Evolutionary conservation across 2,113 vertebrate genomes (phyloP), one percentile per base, ranked within the genome.

Genomic region (Amphiprion ocellaris): DNA sequence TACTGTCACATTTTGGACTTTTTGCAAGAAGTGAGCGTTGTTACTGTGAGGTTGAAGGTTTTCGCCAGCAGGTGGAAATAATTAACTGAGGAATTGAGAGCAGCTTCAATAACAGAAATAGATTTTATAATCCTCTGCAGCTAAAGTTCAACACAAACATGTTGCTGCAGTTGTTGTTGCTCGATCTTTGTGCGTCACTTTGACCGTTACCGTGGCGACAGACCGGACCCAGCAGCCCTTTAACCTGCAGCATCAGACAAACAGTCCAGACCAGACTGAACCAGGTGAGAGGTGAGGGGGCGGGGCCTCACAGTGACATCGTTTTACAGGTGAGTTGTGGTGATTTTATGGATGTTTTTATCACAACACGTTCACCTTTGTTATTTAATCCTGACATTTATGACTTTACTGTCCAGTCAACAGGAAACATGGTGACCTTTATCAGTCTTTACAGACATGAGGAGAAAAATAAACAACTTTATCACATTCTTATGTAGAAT

Each of bases 111-210:
- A 10, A 37, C 7, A 37, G 2, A 9, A 8, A 10, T 7, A 37
- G 33, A 7, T 37, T 37, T 37, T 10, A 37, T 8, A 9, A 37
- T 6, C 33, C 1, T 37, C 33, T 37, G 33, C 41, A 60, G 87
- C 1, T 24, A 81, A 87, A 77, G 77, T 83, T 50, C 54, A 73
- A 23, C 3, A 47, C 72, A 75, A 80, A 90, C 76, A 78, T 61
- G 64, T 60, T 69, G 50, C 10, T 28, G 47, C 2, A 11, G 59
- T 11, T 37, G 2, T 10, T 65, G 30, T 11, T 41, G 3, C 26
- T 67, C 11, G 26, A 24, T 14, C 41, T 0, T 3, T 60, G 11
- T 84, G 77, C 64, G 68, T 84, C 85, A 84, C 53, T 1, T 65
- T 14, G 58, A 54, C 26, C 30, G 21, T 49, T 7, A 15, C 41